Conservation (phyloP, 1,140 invertebrate genomes). For the Meloidogyne hapla region DNA sequence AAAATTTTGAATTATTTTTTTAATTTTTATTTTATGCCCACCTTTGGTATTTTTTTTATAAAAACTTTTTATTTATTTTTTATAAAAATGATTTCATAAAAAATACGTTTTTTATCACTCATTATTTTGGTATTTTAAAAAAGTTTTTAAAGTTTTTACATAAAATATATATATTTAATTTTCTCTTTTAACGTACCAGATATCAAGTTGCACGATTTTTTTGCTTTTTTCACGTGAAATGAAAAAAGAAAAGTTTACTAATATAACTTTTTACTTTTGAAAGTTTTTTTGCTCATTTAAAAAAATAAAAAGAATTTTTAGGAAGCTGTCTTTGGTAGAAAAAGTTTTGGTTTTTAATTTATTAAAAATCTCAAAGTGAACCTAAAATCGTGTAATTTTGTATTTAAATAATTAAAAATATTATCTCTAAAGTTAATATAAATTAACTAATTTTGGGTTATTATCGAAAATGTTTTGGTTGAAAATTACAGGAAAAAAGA, state of each 20-base stretch:
- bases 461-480: too few species aligned
- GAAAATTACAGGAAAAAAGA: too few species aligned
- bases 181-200: neutral
- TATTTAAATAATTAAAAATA: too few species aligned
- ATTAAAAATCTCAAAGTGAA: neutral
- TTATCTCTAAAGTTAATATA: too few species aligned
- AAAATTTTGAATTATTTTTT: too few species aligned
- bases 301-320: neutral
- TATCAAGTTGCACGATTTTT: neutral
- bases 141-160: neutral
- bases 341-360: neutral
- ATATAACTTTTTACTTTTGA: neutral
- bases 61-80: too few species aligned
- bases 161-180: neutral
- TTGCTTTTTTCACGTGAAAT: neutral
- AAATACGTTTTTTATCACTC: neutral
- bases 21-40: too few species aligned
- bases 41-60: too few species aligned
- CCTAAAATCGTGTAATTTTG: too few species aligned
- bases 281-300: neutral
- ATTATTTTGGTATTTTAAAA: neutral
- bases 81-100: too few species aligned
- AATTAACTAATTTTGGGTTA: too few species aligned
- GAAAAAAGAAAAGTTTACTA: neutral
- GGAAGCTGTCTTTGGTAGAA: neutral